A percentile compares a stretch with the other conserved stretches of the same genome.
These are phyloP conservation scores for Pavo muticus DNA, from an alignment of 2,113 vertebrate genomes.

Conservation along the genomic window DNA sequence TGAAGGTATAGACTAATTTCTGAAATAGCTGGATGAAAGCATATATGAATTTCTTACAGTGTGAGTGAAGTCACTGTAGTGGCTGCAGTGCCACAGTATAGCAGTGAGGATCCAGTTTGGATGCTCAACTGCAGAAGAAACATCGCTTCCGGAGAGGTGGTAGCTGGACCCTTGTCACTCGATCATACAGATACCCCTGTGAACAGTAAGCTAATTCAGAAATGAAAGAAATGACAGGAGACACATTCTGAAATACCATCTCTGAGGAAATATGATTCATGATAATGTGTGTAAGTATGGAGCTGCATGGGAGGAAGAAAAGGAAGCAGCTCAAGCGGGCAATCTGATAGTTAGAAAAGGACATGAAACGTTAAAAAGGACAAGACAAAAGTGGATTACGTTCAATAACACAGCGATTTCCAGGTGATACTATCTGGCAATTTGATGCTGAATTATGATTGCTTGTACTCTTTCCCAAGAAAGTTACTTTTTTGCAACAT, in stretches of 20 bases:
- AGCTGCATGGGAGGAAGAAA: neutral
- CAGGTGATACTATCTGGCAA: neutral
- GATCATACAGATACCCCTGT: neutral
- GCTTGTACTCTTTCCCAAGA: neutral
- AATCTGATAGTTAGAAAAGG: neutral
- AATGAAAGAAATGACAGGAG: neutral
- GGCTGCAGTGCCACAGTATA: neutral
- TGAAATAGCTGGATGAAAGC: neutral
- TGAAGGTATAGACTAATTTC: neutral
- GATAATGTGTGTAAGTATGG: neutral
- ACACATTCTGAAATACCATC: neutral
- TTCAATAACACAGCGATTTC: neutral
- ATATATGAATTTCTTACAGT: neutral
- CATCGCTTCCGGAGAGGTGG: neutral
- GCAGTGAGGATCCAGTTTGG: neutral
- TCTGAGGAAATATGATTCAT: neutral
- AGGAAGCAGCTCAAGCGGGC: neutral
- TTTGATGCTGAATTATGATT: neutral
- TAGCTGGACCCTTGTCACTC: neutral
- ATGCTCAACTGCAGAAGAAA: neutral
- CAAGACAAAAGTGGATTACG: neutral
- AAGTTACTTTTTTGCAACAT: neutral
- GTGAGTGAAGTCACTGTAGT: neutral
- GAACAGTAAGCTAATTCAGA: neutral
- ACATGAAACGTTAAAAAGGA: neutral